Evolutionary conservation across 2,888 invertebrate species (phyloP), one percentile per base, ranked within the genome.

Genomic region (Coecobrya sp.): DNA sequence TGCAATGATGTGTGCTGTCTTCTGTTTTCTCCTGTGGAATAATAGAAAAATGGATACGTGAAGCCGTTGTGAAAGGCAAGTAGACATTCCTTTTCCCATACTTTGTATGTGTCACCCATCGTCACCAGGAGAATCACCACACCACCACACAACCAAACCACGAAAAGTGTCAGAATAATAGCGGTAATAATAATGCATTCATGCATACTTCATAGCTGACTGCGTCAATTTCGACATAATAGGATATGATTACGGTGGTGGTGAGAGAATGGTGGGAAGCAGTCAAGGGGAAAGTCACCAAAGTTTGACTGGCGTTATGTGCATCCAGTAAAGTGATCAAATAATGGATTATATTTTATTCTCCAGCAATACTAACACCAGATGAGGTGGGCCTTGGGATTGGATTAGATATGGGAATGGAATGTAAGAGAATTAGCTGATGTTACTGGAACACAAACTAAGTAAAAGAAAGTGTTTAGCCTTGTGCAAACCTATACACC

Each of bases 161-260:
- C 55, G 19, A 81, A 55, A 81, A 81, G 81, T 81, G 55, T 16
- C 49, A 49, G 76, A 7, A 76, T 76, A 76, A 76, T 76, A 81
- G 81, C 52, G 81, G 27, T 81, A 59, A 81, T 59, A 81, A 81
- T 81, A 81, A 55, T 30, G 55, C 81, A 81, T 59, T 81, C 81
- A 81, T 81, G 81, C 81, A 59, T 81, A 81, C 30, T 81, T 55
- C 42, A 55, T 52, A 59, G 81, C 5, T 81, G 81, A 81, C 81
- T 81, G 81, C 81, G 81, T 55, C 81, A 81, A 81, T 55, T 81
- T 30, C 30, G n/a, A 27, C 10, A 59, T 81, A 59, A 76, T 76
- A 52, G 59, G 30, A 81, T 55, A 59, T 55, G 59, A 30, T n/a
- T n/a, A 81, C 13, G 81, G n/a, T 30, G 52, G n/a, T 19, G n/a